Evolutionary conservation across 1,140 invertebrate species (phyloP), one percentile per base, ranked within the genome.

Genomic region (Pectinophora gossypiella): DNA sequence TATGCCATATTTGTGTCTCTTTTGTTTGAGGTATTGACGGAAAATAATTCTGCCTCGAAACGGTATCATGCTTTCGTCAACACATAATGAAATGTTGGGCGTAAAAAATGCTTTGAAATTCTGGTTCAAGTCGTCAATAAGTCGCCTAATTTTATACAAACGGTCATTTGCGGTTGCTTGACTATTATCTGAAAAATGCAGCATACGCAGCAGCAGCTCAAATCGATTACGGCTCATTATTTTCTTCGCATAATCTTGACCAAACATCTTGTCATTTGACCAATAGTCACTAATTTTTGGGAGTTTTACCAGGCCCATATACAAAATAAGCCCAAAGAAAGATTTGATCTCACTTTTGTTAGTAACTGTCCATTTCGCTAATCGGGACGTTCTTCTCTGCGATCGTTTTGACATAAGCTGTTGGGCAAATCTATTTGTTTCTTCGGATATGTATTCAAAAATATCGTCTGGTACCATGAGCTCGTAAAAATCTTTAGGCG

Each of bases 1-100:
- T 0, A 78, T 66, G 10, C 72, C 74, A 55, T 72, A 78, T 62
- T 73, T 78, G 44, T 77, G 68, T 6, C 54, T n/a, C 48, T 79
- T 79, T 48, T 66, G 53, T 54, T 69, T 69, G 44, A 68, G 55
- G 48, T 81, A 75, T 51, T 82, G 76, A 10, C 59, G 48, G 50
- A 71, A 78, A 62, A 68, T 55, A 19, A 82, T 61, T 15, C 76
- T 50, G 13, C 75, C 72, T 36, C 68, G 54, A 47, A 72, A 83
- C 7, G 72, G 68, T 12, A 79, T 63, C 19, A 56, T 19, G 32
- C 47, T 56, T 46, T 63, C 61, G 48, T 64, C 56, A 19, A 83
- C 59, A 52, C 61, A 70, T 42, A 82, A 21, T 18, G 61, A 54
- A 59, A 70, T 43, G 7, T 50, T 50, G 13, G 76, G 66, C 9